Conservation (phyloP, 2,888 invertebrate species). For the Heliothis peltigera region DNA sequence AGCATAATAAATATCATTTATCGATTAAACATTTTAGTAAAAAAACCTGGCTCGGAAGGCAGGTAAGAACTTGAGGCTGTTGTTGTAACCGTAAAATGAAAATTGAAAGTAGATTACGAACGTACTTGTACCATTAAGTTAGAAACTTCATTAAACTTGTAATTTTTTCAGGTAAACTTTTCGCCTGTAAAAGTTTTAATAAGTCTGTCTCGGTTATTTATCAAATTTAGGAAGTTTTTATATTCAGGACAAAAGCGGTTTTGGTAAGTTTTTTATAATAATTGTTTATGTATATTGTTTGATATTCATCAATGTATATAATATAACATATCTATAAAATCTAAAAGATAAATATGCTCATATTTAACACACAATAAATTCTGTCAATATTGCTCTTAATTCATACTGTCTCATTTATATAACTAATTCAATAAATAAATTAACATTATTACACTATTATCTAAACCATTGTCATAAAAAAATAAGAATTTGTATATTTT, state of each 20-base stretch:
- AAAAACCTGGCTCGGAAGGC: neutral
- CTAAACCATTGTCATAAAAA: no score
- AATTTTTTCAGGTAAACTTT: conserved; percentile 12
- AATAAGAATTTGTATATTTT: no score
- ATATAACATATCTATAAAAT: no score
- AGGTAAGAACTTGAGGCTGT: neutral
- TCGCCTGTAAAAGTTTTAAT: conserved; percentile 19
- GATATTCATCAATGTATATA: no score
- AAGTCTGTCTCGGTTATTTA: conserved; percentile 24
- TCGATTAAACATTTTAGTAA: neutral
- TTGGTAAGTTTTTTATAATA: neutral
- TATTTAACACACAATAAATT: no score
- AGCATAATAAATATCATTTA: no score
- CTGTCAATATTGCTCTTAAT: no score
- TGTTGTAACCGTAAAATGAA: conserved; percentile 6
- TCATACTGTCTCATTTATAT: no score
- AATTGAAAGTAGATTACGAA: conserved; percentile 29
- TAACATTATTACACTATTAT: no score
- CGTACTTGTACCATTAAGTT: conserved; percentile 15
- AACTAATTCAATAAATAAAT: no score
- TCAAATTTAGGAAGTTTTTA: conserved; percentile 27
- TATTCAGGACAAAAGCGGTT: neutral
- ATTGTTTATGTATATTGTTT: no score
- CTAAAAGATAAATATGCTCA: no score
- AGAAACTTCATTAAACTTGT: conserved; percentile 30